phyloP scores from a whole-genome alignment of 2,888 invertebrate genomes.

The Chironomus tentans region DNA sequence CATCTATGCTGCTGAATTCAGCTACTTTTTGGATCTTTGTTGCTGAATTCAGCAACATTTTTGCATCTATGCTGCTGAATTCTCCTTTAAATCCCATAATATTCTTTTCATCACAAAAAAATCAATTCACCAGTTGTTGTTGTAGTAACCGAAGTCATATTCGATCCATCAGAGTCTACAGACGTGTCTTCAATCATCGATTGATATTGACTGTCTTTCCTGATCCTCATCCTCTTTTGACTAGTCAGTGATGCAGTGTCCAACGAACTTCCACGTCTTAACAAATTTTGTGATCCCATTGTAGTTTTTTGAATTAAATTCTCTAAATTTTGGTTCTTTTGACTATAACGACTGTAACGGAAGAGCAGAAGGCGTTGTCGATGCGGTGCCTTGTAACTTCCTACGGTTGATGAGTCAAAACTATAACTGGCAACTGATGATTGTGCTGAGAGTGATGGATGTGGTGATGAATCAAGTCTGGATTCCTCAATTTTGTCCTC shows the following conservation, averaged over 20 bases:
- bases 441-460: not conserved
- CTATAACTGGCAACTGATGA: not conserved
- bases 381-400: not conserved
- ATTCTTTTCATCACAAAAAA: too few relatives aligned
- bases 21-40: too few relatives aligned
- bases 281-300: not conserved
- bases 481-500: not conserved
- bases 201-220: constrained; percentile 7
- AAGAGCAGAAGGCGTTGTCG: not conserved
- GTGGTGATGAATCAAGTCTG: not conserved
- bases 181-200: constrained; percentile 16
- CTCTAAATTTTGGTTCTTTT: not conserved
- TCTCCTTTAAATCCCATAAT: too few relatives aligned
- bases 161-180: constrained; percentile 33
- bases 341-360: constrained; percentile 12
- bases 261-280: not conserved
- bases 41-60: too few relatives aligned
- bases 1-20: too few relatives aligned
- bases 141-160: constrained; percentile 34
- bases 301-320: not conserved
- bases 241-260: not conserved
- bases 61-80: too few relatives aligned
- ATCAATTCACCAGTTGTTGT: constrained; percentile 31
- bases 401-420: not conserved
- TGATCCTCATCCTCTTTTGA: not conserved